These are phyloP conservation scores for Atethmia centrago DNA, from an alignment of 2,888 invertebrate genomes.

Conservation along the genomic window DNA sequence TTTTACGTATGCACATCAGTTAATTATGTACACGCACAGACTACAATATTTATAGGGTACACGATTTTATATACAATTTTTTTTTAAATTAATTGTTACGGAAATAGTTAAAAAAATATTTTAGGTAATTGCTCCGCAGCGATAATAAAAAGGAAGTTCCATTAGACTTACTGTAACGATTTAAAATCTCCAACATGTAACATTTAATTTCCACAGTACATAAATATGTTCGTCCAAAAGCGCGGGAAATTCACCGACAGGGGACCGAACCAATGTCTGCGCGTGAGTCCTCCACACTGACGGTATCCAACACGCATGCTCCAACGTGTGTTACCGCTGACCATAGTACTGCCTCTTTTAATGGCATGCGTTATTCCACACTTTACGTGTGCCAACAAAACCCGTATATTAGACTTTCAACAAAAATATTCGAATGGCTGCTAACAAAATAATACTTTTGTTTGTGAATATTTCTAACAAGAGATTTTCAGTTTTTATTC, in stretches of 20 bases:
- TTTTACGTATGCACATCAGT: not conserved
- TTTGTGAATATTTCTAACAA: conserved; percentile 45
- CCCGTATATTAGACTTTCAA: conserved; percentile 62
- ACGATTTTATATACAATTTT: not conserved
- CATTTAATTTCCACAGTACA: conserved; percentile 41
- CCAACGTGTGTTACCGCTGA: conserved; percentile 57
- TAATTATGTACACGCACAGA: not conserved
- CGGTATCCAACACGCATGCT: conserved; percentile 58
- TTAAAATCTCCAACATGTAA: conserved; percentile 28
- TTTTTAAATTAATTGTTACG: not conserved
- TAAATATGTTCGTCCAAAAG: conserved; percentile 50
- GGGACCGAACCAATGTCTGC: conserved; percentile 64
- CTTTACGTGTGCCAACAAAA: conserved; percentile 58
- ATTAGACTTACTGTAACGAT: conserved; percentile 51
- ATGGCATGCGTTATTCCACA: conserved; percentile 62
- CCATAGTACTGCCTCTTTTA: conserved; percentile 51
- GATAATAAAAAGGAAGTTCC: conserved; percentile 1
- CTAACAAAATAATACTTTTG: conserved; percentile 50
- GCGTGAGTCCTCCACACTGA: conserved; percentile 70
- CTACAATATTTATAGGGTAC: too few species aligned
- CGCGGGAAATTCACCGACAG: conserved; percentile 59
- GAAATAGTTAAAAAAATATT: not conserved
- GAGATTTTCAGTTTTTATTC: conserved; percentile 61
- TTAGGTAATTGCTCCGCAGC: not conserved
- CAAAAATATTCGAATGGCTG: conserved; percentile 56